phyloP scores from a whole-genome alignment of 2,797 vertebrate genomes.

The Arremon aurantiirostris region DNA sequence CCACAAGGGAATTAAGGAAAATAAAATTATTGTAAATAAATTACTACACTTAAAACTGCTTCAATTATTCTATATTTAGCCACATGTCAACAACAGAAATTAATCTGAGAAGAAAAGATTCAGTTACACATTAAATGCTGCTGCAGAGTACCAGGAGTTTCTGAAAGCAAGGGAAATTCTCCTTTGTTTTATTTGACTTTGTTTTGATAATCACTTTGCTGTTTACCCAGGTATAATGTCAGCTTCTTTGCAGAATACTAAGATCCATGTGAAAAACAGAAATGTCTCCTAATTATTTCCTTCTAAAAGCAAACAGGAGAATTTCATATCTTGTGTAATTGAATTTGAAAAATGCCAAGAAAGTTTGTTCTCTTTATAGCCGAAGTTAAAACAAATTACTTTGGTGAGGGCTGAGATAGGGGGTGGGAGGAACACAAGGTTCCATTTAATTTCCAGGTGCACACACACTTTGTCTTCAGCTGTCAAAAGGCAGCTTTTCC shows the following conservation, averaged over 20 bases:
- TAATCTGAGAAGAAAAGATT: constrained; percentile 14
- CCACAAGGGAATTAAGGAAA: constrained; percentile 38
- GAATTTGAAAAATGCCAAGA: constrained; percentile 47
- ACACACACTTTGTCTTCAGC: background rate
- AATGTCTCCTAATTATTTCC: constrained; percentile 68
- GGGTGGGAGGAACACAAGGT: background rate
- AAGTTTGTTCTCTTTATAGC: constrained; percentile 24
- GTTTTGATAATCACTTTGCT: constrained; percentile 48
- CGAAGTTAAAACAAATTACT: constrained; percentile 47
- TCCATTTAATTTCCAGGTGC: background rate
- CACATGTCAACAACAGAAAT: background rate
- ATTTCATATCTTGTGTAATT: constrained; percentile 61
- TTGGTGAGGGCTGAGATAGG: background rate
- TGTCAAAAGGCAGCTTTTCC: constrained; percentile 16
- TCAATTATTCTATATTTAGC: background rate
- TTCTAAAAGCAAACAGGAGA: constrained; percentile 60
- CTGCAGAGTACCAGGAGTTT: background rate
- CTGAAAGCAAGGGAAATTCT: constrained; percentile 11
- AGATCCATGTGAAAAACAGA: constrained; percentile 58
- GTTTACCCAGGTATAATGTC: constrained; percentile 58
- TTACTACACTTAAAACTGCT: constrained; percentile 2
- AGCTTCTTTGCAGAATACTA: constrained; percentile 52
- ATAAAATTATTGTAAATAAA: constrained; percentile 49
- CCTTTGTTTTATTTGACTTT: constrained; percentile 49
- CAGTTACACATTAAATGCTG: background rate